Evolutionary conservation across 2,113 vertebrate species (phyloP).

Genomic region (Cheirogaleus medius): DNA sequence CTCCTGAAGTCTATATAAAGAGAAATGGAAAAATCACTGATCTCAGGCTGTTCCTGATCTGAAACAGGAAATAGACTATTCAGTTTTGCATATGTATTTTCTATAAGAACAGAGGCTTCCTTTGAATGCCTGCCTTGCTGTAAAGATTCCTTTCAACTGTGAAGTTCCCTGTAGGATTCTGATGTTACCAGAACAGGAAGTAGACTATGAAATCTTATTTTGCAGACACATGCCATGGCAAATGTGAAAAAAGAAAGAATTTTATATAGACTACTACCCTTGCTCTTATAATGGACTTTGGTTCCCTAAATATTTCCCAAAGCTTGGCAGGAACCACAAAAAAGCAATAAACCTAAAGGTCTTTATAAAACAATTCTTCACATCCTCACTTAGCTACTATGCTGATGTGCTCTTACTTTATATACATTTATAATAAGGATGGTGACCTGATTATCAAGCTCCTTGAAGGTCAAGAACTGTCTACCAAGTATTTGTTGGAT

Average conservation of each 20-base stretch:
- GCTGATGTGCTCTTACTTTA: neutral
- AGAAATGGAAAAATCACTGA: conserved; percentile 18
- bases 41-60: conserved; percentile 36
- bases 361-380: neutral
- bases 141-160: neutral
- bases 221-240: neutral
- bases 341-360: neutral
- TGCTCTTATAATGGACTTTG: neutral
- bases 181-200: neutral
- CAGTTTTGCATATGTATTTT: conserved; percentile 43
- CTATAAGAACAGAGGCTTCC: conserved; percentile 20
- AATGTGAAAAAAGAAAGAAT: neutral
- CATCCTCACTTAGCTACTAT: neutral
- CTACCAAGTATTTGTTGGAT: neutral
- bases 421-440: neutral
- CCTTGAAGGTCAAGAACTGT: neutral
- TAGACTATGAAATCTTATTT: neutral
- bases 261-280: neutral
- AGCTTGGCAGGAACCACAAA: neutral
- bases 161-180: conserved; percentile 23
- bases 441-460: neutral
- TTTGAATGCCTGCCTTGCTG: conserved; percentile 30
- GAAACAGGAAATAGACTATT: conserved; percentile 1
- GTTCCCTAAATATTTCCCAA: neutral
- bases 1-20: neutral